Percentiles rank a stretch among this genome's conserved stretches.
phyloP scores from a whole-genome alignment of 2,888 invertebrate genomes.

The Colostygia pectinataria region DNA sequence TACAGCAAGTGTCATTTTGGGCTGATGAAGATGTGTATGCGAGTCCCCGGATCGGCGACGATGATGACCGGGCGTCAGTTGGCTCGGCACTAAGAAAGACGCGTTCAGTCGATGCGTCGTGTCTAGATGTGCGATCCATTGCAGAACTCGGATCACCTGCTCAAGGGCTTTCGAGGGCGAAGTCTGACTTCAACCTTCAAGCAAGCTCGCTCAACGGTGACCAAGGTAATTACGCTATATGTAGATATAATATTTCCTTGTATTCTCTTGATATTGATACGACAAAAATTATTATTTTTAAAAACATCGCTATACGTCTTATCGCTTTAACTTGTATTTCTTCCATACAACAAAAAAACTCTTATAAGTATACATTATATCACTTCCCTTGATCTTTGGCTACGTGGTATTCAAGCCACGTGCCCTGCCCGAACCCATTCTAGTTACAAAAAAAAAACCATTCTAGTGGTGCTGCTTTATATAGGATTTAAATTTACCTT shows the following conservation, averaged over 20 bases:
- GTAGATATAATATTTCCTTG: background rate
- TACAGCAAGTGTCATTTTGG: conserved; percentile 91
- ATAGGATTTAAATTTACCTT: too few relatives aligned
- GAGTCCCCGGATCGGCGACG: conserved; percentile 85
- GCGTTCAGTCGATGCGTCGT: conserved; percentile 94
- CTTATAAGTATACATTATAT: too few relatives aligned
- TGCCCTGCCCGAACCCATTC: too few relatives aligned
- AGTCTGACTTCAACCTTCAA: conserved; percentile 94
- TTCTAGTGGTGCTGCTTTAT: too few relatives aligned
- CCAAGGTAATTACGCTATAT: conserved; percentile 81
- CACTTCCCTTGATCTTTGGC: too few relatives aligned
- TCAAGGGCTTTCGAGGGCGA: conserved; percentile 89
- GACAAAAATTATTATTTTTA: too few relatives aligned
- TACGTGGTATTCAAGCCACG: too few relatives aligned
- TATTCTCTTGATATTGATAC: too few relatives aligned
- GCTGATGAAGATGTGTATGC: conserved; percentile 89
- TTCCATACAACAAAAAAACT: too few relatives aligned
- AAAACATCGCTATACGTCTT: too few relatives aligned
- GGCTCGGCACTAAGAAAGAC: conserved; percentile 92
- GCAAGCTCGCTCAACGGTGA: conserved; percentile 87
- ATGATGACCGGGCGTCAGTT: conserved; percentile 88
- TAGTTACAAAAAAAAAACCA: too few relatives aligned
- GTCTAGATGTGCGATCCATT: conserved; percentile 90
- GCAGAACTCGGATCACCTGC: conserved; percentile 85
- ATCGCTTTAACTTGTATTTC: too few relatives aligned